Percentiles rank a stretch among this genome's conserved stretches.
Evolutionary conservation across 92 coral and sea anemone species (phyloP).

Genomic region (Phenganax marumi): DNA sequence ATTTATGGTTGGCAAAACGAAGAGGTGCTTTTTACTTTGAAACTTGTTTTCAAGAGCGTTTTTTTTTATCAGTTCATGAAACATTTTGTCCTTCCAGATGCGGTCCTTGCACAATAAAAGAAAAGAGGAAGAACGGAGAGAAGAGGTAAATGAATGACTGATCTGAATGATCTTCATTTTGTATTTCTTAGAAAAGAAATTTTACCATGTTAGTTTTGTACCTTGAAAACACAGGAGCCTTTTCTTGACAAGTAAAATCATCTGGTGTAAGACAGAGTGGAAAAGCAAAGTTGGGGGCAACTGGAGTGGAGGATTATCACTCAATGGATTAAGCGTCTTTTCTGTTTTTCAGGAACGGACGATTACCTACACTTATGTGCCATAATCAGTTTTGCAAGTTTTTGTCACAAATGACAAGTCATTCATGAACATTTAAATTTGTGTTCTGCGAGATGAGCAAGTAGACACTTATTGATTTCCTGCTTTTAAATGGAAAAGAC

Average conservation of each 20-base stretch:
- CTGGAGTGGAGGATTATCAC: background rate
- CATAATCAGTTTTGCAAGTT: background rate
- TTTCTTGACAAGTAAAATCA: too few species aligned
- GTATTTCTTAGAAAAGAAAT: constrained; percentile 7
- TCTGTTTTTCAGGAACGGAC: constrained; percentile 22
- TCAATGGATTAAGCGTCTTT: background rate
- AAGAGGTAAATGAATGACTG: background rate
- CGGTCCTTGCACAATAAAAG: constrained; percentile 8
- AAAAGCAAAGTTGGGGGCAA: background rate
- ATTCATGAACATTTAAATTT: too few species aligned
- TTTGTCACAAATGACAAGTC: too few species aligned
- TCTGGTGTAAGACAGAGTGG: background rate
- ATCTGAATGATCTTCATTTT: background rate
- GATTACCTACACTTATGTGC: constrained; percentile 18
- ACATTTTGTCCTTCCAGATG: constrained; percentile 10
- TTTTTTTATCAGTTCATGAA: background rate
- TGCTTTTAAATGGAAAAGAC: too few species aligned
- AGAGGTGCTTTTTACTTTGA: background rate
- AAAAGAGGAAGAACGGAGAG: constrained; percentile 16
- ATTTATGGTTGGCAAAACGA: constrained; percentile 40
- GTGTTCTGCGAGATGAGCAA: too few species aligned
- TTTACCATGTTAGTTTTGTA: too few species aligned
- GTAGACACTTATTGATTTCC: too few species aligned
- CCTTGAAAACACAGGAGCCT: too few species aligned
- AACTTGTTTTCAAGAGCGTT: background rate